Conservation (phyloP, 2,797 vertebrate genomes). For the Enoplosus armatus region DNA sequence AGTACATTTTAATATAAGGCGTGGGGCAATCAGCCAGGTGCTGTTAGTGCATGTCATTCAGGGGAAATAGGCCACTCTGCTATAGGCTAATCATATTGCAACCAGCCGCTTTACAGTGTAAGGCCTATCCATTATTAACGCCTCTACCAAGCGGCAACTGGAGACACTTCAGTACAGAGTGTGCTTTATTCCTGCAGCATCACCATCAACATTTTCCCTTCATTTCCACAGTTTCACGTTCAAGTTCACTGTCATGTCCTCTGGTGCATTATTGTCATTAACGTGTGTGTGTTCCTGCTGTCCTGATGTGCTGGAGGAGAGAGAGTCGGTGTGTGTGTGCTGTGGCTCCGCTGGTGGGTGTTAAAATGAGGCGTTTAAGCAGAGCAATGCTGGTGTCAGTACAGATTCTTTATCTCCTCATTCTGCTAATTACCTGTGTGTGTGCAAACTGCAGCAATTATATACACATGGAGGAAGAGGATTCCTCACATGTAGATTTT, state of each 20-base stretch:
- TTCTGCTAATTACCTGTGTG: slow-evolving; percentile 58
- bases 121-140: slow-evolving; percentile 79
- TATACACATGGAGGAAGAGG: slow-evolving; percentile 33
- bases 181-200: slow-evolving; percentile 56
- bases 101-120: slow-evolving; percentile 66
- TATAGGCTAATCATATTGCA: slow-evolving; percentile 72
- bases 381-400: slow-evolving; percentile 29
- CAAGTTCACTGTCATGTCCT: slow-evolving; percentile 67
- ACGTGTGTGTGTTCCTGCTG: slow-evolving; percentile 54
- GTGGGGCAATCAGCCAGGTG: slow-evolving; percentile 35
- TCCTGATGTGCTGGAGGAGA: slow-evolving; percentile 32
- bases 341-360: slow-evolving; percentile 37
- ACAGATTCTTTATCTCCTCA: slow-evolving; percentile 55
- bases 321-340: slow-evolving; percentile 9
- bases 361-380: slow-evolving; percentile 38
- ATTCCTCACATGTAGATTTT: slow-evolving; percentile 56
- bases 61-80: slow-evolving; percentile 75
- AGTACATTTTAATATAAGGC: slow-evolving; percentile 17
- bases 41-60: slow-evolving; percentile 70
- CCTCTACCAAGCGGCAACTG: slow-evolving; percentile 59
- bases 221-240: slow-evolving; percentile 21
- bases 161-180: slow-evolving; percentile 61
- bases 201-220: slow-evolving; percentile 33
- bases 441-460: slow-evolving; percentile 44
- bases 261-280: slow-evolving; percentile 61